Percentiles rank a stretch among this genome's conserved stretches.
These are phyloP conservation scores for Lipophrys pholis DNA, from an alignment of 2,113 vertebrate species.

Conservation along the genomic window DNA sequence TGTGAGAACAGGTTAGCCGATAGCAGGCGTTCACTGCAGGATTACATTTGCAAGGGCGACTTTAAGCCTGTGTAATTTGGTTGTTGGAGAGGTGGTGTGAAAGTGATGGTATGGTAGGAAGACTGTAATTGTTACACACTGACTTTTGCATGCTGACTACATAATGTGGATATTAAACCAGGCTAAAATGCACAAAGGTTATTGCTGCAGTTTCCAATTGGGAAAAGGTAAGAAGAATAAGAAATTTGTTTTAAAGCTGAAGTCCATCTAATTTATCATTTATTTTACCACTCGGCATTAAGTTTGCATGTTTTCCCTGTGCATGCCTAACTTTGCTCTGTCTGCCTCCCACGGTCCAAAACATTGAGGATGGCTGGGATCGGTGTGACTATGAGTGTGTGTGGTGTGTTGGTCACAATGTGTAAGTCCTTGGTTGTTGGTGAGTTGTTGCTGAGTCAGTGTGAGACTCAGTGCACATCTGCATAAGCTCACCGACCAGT, in stretches of 20 bases:
- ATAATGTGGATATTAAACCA: background rate
- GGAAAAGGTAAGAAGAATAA: background rate
- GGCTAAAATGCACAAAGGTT: background rate
- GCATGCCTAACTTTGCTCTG: no score
- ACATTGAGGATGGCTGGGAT: no score
- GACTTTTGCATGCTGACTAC: background rate
- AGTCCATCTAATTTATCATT: background rate
- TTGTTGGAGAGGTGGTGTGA: constrained; percentile 37
- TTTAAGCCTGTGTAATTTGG: constrained; percentile 61
- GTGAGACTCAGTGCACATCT: no score
- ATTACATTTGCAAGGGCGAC: constrained; percentile 65
- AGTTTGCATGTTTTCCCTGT: no score
- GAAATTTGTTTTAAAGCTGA: background rate
- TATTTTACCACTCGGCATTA: no score
- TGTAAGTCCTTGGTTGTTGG: no score
- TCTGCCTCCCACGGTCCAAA: no score
- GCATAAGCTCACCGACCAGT: no score
- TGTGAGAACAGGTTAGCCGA: constrained; percentile 66
- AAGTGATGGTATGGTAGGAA: constrained; percentile 7
- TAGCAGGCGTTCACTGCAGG: constrained; percentile 54
- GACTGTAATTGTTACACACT: background rate
- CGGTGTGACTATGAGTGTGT: no score
- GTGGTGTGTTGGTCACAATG: no score
- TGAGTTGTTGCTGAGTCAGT: no score
- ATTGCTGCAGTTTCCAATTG: background rate